Evolutionary conservation across 2,888 invertebrate genomes (phyloP), one percentile per base, ranked within the genome.

Genomic region (Hypomecis punctinalis): DNA sequence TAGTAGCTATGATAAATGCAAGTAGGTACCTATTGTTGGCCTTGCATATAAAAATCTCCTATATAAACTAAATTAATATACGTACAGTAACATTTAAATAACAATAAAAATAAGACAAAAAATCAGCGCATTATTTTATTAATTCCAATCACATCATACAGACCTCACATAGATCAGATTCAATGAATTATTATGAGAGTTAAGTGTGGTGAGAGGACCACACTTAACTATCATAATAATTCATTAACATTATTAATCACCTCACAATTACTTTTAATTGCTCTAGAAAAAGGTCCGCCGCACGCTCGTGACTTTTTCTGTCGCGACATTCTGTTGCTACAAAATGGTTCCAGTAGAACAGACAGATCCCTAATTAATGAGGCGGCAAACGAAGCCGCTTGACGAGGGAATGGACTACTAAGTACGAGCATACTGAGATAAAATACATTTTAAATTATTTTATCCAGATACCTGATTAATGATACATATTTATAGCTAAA

Each of bases 331-430:
- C 43, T 56, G 7, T 47, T 33, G 11, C 23, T 48, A 49, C 45
- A 56, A 59, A 40, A 37, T 23, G 54, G 13, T 54, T 43, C 53
- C 36, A 35, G 45, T 72, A 68, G 64, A 74, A 76, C 77, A 68
- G 80, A 73, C 79, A 75, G 78, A 79, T 86, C 83, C 87, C 86
- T 90, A 90, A 90, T 90, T 88, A 90, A 89, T 88, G 88, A 86
- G 78, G 78, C 75, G 77, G 83, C 81, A 80, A 81, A 82, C 75
- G 84, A 80, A 77, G 83, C 83, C 82, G 85, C 76, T 76, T 53
- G 59, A 62, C 82, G 8, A 40, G 40, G 9, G 40, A 40, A 40
- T 40, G 23, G 23, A 23, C 23, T 23, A 23, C 1, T 23, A 23
- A 23, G 23, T 23, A 23, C 23, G 23, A 23, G 23, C 23, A 23